phyloP scores from a whole-genome alignment of 2,113 vertebrate genomes.

The Malurus elegans region DNA sequence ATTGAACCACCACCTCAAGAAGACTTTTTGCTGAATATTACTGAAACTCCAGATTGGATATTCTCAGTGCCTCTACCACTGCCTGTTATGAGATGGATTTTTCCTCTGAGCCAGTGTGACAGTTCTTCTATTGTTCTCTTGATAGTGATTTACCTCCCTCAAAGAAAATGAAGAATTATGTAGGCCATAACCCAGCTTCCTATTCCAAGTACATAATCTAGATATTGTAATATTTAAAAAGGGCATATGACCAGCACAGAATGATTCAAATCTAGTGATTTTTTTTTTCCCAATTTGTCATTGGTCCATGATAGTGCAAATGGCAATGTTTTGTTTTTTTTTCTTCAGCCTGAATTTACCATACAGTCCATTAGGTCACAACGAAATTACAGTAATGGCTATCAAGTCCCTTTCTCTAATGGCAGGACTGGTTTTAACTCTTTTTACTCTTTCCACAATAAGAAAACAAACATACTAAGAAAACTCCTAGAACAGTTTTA shows the following conservation, averaged over 20 bases:
- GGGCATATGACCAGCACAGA: neutral
- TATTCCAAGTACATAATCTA: neutral
- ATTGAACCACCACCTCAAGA: neutral
- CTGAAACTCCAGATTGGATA: neutral
- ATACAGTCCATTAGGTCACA: neutral
- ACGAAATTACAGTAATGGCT: neutral
- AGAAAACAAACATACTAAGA: neutral
- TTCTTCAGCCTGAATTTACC: neutral
- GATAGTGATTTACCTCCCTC: neutral
- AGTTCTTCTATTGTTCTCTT: neutral
- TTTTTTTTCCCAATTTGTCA: neutral
- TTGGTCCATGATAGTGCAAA: neutral
- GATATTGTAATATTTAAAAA: neutral
- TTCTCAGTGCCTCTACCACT: neutral
- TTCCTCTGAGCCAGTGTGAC: neutral
- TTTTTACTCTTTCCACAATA: neutral
- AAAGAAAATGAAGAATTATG: neutral
- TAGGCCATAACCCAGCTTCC: neutral
- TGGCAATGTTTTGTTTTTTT: neutral
- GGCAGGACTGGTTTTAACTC: neutral
- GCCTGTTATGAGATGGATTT: neutral
- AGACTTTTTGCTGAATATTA: neutral
- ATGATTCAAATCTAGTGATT: neutral
- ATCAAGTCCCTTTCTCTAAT: neutral
- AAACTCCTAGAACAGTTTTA: neutral